phyloP scores from a whole-genome alignment of 2,888 invertebrate genomes.

The Nebria brevicollis region DNA sequence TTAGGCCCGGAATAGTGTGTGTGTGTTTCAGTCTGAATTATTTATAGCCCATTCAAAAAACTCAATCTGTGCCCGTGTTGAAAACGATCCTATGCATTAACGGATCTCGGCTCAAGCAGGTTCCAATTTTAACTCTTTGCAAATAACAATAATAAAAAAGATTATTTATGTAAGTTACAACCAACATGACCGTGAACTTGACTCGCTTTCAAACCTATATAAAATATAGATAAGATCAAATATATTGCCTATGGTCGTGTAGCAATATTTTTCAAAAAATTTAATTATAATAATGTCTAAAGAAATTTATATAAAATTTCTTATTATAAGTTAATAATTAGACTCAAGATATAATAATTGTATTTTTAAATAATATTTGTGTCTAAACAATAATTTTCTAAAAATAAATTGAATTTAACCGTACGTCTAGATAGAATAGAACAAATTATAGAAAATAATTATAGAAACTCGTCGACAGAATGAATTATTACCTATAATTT shows the following conservation, averaged over 20 bases:
- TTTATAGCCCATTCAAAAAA: not conserved
- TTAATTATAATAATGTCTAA: not conserved
- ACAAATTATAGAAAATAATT: not conserved
- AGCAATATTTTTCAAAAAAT: not conserved
- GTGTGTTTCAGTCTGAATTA: not conserved
- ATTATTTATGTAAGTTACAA: not conserved
- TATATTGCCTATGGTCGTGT: not conserved
- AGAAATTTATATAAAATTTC: too few relatives aligned
- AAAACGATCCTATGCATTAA: not conserved
- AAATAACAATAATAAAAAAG: not conserved
- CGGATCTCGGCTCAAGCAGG: not conserved
- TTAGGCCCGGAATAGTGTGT: not conserved
- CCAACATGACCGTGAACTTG: not conserved
- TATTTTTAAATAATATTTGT: too few relatives aligned
- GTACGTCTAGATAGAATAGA: too few relatives aligned
- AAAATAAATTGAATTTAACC: too few relatives aligned
- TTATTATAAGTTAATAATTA: too few relatives aligned
- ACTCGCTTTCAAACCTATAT: not conserved
- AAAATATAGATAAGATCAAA: not conserved
- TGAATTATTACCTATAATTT: not conserved
- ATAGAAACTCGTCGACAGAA: not conserved
- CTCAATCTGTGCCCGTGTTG: not conserved
- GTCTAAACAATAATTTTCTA: too few relatives aligned
- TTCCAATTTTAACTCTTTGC: not conserved
- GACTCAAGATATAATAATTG: too few relatives aligned